Percentiles rank a stretch among this genome's conserved stretches.
phyloP scores from a whole-genome alignment of 2,113 vertebrate genomes.

The Sitta europaea region DNA sequence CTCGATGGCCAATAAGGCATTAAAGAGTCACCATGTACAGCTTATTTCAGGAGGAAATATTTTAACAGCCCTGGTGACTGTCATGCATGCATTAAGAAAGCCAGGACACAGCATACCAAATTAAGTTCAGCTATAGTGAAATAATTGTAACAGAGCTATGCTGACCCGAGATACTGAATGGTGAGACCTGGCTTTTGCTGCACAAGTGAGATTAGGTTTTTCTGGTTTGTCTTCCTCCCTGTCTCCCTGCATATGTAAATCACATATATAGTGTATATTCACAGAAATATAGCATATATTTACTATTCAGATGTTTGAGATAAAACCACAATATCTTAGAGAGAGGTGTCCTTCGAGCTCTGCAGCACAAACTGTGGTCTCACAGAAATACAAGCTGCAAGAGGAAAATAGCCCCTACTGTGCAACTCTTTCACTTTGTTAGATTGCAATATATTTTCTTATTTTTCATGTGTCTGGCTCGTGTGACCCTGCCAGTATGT shows the following conservation, averaged over 20 bases:
- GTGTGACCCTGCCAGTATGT: not conserved
- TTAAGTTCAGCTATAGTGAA: not conserved
- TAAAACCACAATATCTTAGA: not conserved
- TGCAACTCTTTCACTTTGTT: not conserved
- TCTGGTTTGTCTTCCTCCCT: not conserved
- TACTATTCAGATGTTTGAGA: not conserved
- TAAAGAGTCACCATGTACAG: not conserved
- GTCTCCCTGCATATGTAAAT: not conserved
- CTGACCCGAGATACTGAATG: not conserved
- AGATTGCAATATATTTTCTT: not conserved
- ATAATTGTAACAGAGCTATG: not conserved
- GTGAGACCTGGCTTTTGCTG: not conserved
- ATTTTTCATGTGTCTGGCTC: not conserved
- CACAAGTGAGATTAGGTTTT: not conserved
- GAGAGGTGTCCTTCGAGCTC: not conserved
- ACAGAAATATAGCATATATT: not conserved
- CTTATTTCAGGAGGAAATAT: not conserved
- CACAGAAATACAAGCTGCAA: not conserved
- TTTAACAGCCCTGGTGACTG: not conserved
- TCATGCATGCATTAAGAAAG: not conserved
- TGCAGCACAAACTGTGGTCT: not conserved
- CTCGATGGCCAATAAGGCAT: not conserved
- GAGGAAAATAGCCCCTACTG: not conserved
- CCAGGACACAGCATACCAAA: not conserved
- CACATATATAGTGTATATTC: not conserved